Conservation (phyloP, 2,888 invertebrate species). For the Meandrusa payeni region DNA sequence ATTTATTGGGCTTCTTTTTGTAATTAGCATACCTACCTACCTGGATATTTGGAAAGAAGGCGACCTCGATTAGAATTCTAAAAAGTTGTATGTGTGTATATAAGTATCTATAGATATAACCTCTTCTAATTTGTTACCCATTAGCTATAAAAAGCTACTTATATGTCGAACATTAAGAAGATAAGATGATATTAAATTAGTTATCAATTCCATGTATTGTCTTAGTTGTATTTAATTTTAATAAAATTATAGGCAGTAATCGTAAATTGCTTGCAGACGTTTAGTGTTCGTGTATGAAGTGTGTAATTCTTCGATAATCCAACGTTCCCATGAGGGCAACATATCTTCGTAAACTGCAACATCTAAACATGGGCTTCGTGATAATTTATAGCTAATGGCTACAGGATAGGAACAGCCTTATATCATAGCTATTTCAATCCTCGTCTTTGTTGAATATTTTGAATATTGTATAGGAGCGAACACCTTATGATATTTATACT, state of each 20-base stretch:
- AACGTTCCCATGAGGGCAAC: slow-evolving; percentile 60
- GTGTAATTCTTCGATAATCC: slow-evolving; percentile 27
- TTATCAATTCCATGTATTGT: slow-evolving; percentile 20
- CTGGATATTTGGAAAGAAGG: slow-evolving; percentile 54
- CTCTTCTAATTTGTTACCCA: slow-evolving; percentile 18
- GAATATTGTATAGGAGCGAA: neutral
- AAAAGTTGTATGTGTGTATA: slow-evolving; percentile 32
- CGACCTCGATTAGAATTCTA: slow-evolving; percentile 53
- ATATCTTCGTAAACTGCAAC: slow-evolving; percentile 52
- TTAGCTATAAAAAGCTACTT: slow-evolving; percentile 16
- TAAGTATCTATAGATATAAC: slow-evolving; percentile 20
- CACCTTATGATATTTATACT: too few relatives aligned
- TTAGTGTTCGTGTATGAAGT: slow-evolving; percentile 22
- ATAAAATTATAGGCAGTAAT: slow-evolving; percentile 20
- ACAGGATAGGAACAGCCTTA: slow-evolving; percentile 8
- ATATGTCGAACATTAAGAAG: slow-evolving; percentile 9
- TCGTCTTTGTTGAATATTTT: neutral
- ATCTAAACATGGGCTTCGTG: slow-evolving; percentile 70
- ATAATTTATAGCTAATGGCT: slow-evolving; percentile 62
- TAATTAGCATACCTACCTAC: slow-evolving; percentile 47
- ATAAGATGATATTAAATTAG: slow-evolving; percentile 15
- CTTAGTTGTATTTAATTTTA: slow-evolving; percentile 15
- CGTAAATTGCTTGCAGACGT: slow-evolving; percentile 17
- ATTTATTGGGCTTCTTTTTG: slow-evolving; percentile 69
- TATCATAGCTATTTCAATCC: slow-evolving; percentile 1